phyloP scores from a whole-genome alignment of 1,140 invertebrate genomes.

The Drosophila busckii region DNA sequence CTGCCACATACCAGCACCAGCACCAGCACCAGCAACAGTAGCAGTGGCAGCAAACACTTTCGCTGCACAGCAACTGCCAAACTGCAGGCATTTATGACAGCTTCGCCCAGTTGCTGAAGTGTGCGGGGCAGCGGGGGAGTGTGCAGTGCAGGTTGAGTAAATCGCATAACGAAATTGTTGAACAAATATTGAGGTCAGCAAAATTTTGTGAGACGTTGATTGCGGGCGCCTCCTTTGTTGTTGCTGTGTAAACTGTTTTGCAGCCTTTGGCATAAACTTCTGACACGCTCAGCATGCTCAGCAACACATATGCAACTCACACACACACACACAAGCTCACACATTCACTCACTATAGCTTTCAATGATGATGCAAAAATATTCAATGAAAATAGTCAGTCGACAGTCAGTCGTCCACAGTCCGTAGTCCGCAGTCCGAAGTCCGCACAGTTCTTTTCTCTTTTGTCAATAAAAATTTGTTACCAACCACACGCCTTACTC shows the following conservation, averaged over 20 bases:
- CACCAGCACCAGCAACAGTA: no score
- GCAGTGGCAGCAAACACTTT: no score
- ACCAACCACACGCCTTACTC: conserved; percentile 17
- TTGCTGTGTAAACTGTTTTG: conserved; percentile 59
- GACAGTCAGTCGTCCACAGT: conserved; percentile 32
- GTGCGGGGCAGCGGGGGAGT: background rate
- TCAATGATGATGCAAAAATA: conserved; percentile 40
- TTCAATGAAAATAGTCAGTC: conserved; percentile 61
- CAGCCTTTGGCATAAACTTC: conserved; percentile 64
- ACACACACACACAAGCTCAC: conserved; percentile 4
- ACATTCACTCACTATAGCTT: background rate
- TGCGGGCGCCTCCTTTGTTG: conserved; percentile 33
- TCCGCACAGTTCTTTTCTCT: no score
- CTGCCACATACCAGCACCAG: conserved; percentile 26
- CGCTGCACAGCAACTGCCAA: conserved; percentile 63
- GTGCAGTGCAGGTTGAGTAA: conserved; percentile 14
- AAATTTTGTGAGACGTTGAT: conserved; percentile 46
- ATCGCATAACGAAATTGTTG: conserved; percentile 71
- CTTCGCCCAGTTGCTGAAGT: background rate
- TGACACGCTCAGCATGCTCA: conserved; percentile 47
- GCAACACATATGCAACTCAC: conserved; percentile 8
- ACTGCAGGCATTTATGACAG: conserved; percentile 72
- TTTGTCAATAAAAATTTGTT: conserved; percentile 61
- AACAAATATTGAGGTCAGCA: conserved; percentile 72
- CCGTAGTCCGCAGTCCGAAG: no score